phyloP scores from a whole-genome alignment of 2,113 vertebrate genomes.

The Sapajus apella region DNA sequence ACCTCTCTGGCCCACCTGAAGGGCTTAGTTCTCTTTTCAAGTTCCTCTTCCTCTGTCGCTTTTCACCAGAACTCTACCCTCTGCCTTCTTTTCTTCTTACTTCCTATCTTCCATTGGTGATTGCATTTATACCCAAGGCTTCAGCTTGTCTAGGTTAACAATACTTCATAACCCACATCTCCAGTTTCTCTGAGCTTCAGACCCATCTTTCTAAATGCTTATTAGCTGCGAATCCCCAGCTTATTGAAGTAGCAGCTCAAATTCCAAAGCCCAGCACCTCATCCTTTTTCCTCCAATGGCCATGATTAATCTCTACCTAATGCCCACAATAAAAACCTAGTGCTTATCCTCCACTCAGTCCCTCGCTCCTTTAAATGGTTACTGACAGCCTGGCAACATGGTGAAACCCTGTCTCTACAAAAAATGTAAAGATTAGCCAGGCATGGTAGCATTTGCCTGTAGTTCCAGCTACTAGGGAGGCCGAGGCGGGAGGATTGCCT shows the following conservation, averaged over 20 bases:
- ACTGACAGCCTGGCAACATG: too few species aligned
- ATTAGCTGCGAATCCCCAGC: neutral
- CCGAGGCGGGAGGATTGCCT: too few species aligned
- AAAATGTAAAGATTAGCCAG: too few species aligned
- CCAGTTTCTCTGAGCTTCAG: neutral
- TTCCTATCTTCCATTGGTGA: neutral
- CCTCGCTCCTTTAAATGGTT: neutral
- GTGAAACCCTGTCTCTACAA: too few species aligned
- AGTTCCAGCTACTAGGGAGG: too few species aligned
- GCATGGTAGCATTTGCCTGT: too few species aligned
- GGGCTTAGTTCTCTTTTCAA: neutral
- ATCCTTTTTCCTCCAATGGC: neutral
- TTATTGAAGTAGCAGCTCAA: neutral
- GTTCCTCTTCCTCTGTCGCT: neutral
- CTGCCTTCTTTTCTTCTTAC: neutral
- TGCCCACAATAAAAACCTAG: neutral
- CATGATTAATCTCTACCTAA: neutral
- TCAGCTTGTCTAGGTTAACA: neutral
- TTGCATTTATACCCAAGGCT: neutral
- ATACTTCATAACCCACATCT: neutral
- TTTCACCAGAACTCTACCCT: neutral
- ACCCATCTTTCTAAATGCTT: neutral
- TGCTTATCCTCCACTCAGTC: neutral
- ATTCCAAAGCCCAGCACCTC: neutral
- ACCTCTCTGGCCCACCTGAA: neutral